phyloP scores from a whole-genome alignment of 2,113 vertebrate genomes.

The Lampris megalopsis region DNA sequence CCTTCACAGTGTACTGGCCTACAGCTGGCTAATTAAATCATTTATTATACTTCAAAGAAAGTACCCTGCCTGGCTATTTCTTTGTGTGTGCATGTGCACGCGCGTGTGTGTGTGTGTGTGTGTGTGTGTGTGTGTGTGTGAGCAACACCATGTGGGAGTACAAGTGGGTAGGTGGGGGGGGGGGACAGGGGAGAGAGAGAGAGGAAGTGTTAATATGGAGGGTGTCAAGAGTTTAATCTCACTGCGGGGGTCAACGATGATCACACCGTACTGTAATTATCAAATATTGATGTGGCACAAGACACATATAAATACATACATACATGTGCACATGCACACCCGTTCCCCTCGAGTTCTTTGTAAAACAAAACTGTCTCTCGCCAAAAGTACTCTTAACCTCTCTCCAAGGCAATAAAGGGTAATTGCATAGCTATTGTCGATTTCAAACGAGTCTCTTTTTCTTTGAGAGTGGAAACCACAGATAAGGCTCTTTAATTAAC shows the following conservation, averaged over 20 bases:
- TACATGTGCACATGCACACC: not conserved
- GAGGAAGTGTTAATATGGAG: not conserved
- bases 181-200: not conserved
- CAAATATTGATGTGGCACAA: conserved; percentile 25
- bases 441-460: conserved; percentile 69
- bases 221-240: conserved; percentile 20
- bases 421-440: conserved; percentile 76
- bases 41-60: not conserved
- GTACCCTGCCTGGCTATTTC: not conserved
- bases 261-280: conserved; percentile 31
- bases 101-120: conserved; percentile 10
- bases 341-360: conserved; percentile 46
- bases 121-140: conserved; percentile 2
- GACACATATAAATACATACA: conserved; percentile 5
- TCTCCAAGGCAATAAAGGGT: conserved; percentile 72
- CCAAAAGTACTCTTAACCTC: conserved; percentile 73
- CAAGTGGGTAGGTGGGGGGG: not conserved
- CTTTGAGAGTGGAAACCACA: conserved; percentile 63
- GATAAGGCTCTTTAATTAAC: conserved; percentile 80
- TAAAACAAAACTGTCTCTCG: conserved; percentile 71
- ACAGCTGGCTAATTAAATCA: conserved; percentile 21
- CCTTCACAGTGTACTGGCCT: not conserved
- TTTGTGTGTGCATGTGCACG: not conserved
- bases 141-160: not conserved
- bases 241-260: conserved; percentile 34